Evolutionary conservation across 2,797 vertebrate species (phyloP), one percentile per base, ranked within the genome.

Genomic region (Catamblyrhynchus diadema): DNA sequence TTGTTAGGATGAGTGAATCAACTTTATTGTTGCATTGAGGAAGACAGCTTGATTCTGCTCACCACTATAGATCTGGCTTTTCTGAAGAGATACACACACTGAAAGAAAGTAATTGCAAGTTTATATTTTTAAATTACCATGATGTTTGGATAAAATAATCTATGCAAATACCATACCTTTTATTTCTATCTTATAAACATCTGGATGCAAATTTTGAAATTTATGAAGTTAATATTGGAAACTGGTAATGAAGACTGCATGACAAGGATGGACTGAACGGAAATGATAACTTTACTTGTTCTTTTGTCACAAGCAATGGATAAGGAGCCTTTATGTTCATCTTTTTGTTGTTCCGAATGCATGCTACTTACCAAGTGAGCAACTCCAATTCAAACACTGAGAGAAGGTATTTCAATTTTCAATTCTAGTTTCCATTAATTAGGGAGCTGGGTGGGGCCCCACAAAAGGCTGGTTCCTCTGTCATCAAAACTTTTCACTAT

Each of bases 291-390:
- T 48, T 86, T 59, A 21, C 5, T 57, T 64, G 6, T 64, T 65
- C 39, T 75, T 77, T 74, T 13, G 10, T 44, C 48, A 72, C 10
- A 62, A 83, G 75, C 30, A 15, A 51, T 25, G 25, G 14, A 50
- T 44, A 62, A 59, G 33, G 15, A 74, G 2, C 8, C 4, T 50
- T 32, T 93, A 6, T 60, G 48, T 64, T 66, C 27, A 48, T 47
- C 18, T 23, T 89, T 77, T 45, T 57, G 10, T 28, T 45, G 3
- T 32, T 28, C 21, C 0, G 0, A 78, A 18, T 1, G 1, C 0
- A 0, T 25, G 7, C 14, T 51, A 1, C 0, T 33, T 39, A 57
- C 10, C 44, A 33, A 21, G 7, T 19, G 3, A 37, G 4, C 14
- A 71, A 39, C 14, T 64, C 6, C 28, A 33, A 19, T 28, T 44